A percentile compares a stretch with the other conserved stretches of the same genome.
phyloP scores from a whole-genome alignment of 2,113 vertebrate species.

The Elephas maximus region DNA sequence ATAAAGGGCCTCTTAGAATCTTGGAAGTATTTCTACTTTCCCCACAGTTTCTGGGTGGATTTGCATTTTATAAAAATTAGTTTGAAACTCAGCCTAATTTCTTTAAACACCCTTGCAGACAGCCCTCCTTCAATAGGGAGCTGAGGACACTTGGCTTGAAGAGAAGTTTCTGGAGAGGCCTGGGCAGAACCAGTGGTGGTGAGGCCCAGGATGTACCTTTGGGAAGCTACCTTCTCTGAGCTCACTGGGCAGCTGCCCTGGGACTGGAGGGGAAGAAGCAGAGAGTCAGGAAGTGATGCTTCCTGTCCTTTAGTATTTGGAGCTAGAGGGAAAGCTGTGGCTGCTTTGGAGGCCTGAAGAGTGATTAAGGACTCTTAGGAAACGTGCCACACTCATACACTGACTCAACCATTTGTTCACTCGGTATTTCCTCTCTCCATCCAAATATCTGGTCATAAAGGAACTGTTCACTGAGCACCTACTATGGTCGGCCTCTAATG shows the following conservation, averaged over 20 bases:
- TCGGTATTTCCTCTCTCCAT: background rate
- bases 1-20: background rate
- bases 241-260: background rate
- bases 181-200: background rate
- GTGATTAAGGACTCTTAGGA: background rate
- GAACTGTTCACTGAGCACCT: background rate
- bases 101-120: background rate
- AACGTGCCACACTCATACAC: background rate
- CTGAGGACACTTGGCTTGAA: background rate
- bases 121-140: background rate
- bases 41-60: background rate
- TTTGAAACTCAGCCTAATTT: background rate
- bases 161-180: background rate
- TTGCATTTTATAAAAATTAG: conserved; percentile 24
- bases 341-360: background rate
- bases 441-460: background rate
- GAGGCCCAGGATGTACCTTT: background rate
- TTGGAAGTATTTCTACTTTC: background rate
- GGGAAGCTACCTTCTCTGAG: background rate
- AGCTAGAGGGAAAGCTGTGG: background rate
- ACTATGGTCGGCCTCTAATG: background rate
- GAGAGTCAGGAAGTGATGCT: background rate
- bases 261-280: accelerated
- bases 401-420: background rate
- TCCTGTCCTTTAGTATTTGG: background rate